Percentiles rank a stretch among this genome's conserved stretches.
Evolutionary conservation across 2,797 vertebrate species (phyloP).

Genomic region (Loris lydekkerianus): DNA sequence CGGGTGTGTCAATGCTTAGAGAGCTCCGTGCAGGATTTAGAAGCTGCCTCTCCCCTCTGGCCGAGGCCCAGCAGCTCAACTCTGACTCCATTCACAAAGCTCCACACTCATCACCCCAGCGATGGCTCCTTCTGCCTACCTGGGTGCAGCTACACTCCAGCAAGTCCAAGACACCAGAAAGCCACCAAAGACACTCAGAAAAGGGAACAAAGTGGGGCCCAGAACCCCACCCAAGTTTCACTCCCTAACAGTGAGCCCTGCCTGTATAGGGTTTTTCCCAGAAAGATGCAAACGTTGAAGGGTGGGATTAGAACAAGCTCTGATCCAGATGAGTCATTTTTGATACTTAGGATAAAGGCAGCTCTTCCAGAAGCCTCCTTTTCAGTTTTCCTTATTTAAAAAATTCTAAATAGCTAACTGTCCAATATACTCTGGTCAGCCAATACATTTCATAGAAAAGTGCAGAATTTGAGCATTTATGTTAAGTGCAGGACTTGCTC

Average conservation of each 20-base stretch:
- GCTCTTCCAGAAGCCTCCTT: background rate
- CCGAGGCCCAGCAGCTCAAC: background rate
- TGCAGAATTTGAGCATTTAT: background rate
- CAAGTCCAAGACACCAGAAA: background rate
- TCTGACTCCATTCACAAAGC: background rate
- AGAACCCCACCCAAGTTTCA: background rate
- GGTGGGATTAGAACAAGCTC: background rate
- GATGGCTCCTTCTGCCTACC: background rate
- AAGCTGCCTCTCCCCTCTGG: background rate
- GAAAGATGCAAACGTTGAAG: background rate
- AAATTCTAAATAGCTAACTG: background rate
- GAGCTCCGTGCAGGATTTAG: background rate
- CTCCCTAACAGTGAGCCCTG: background rate
- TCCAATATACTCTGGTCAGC: background rate
- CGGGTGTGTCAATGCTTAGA: no score
- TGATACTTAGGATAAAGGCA: background rate
- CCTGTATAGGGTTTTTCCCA: background rate
- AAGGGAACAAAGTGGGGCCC: accelerated
- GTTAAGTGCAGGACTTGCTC: background rate
- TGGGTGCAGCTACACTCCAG: background rate
- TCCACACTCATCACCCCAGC: background rate
- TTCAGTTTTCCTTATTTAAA: background rate
- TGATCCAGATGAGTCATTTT: background rate
- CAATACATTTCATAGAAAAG: background rate
- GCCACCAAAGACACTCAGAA: background rate